Percentiles rank a stretch among this genome's conserved stretches.
These are phyloP conservation scores for Parnassius orleans DNA, from an alignment of 2,888 invertebrate genomes.

Conservation along the genomic window DNA sequence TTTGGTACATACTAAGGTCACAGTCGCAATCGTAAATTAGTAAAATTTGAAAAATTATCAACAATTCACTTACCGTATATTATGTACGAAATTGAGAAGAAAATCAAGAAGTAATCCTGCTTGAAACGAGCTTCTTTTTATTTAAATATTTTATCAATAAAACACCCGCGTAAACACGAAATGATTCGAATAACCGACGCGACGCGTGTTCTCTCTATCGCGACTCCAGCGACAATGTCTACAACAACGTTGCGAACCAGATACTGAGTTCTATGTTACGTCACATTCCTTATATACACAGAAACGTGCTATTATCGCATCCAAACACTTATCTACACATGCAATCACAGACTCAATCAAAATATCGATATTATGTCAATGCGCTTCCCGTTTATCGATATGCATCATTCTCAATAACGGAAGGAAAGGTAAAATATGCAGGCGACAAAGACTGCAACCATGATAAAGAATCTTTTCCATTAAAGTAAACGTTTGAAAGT, in stretches of 20 bases:
- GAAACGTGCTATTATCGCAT: conserved; percentile 17
- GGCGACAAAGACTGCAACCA: not conserved
- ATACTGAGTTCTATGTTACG: conserved; percentile 20
- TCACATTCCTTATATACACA: conserved; percentile 22
- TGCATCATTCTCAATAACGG: not conserved
- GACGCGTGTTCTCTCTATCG: conserved; percentile 4
- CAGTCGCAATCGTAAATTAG: conserved; percentile 4
- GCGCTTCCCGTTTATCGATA: conserved; percentile 5
- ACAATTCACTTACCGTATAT: conserved; percentile 8
- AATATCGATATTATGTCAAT: conserved; percentile 2
- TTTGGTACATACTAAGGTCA: conserved; percentile 12
- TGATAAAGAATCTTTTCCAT: conserved; percentile 7
- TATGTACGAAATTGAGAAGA: not conserved
- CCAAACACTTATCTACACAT: conserved; percentile 19
- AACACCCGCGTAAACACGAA: conserved; percentile 19
- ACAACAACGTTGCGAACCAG: conserved; percentile 4
- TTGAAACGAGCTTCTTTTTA: conserved; percentile 3
- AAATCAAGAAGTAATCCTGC: conserved; percentile 9
- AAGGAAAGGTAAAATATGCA: conserved; percentile 10
- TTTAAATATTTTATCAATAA: not conserved
- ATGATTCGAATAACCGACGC: not conserved
- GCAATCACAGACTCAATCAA: not conserved
- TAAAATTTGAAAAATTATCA: not conserved
- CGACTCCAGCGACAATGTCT: conserved; percentile 14
- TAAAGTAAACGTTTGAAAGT: conserved; percentile 13